phyloP scores from a whole-genome alignment of 2,888 invertebrate genomes.

The Selenia dentaria region DNA sequence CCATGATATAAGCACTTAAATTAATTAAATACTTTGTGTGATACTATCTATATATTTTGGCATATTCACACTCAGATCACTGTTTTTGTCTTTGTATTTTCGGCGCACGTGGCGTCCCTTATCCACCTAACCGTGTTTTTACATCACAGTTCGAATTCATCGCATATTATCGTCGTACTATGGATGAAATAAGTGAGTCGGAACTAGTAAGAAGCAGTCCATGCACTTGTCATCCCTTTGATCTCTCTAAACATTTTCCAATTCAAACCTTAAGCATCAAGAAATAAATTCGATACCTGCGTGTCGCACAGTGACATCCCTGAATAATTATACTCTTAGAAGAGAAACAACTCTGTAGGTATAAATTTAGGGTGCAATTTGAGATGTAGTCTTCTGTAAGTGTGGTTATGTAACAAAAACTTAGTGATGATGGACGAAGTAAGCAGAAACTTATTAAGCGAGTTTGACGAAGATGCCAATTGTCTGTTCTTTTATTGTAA shows the following conservation, averaged over 20 bases:
- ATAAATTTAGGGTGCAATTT: conserved; percentile 17
- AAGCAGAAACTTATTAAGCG: conserved; percentile 74
- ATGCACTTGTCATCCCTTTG: conserved; percentile 57
- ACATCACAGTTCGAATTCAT: conserved; percentile 55
- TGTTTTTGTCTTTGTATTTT: too few species aligned
- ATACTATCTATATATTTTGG: too few species aligned
- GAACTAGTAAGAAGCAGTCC: conserved; percentile 66
- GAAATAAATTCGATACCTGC: conserved; percentile 25
- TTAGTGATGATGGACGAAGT: conserved; percentile 68
- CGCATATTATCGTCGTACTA: conserved; percentile 75
- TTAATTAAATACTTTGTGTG: too few species aligned
- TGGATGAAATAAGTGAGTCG: conserved; percentile 77
- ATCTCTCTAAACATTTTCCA: conserved; percentile 38
- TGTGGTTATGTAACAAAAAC: conserved; percentile 48
- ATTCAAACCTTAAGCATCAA: conserved; percentile 28
- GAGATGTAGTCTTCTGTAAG: neutral
- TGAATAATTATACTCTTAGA: neutral
- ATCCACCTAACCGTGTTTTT: conserved; percentile 7
- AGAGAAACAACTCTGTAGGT: conserved; percentile 21
- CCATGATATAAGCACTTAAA: too few species aligned
- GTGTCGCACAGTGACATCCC: conserved; percentile 10
- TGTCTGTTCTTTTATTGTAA: conserved; percentile 58
- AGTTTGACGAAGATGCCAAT: conserved; percentile 72
- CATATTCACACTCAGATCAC: too few species aligned
- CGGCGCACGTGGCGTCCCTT: neutral